Evolutionary conservation across 2,113 vertebrate species (phyloP).

Genomic region (Coracopsis vasa): DNA sequence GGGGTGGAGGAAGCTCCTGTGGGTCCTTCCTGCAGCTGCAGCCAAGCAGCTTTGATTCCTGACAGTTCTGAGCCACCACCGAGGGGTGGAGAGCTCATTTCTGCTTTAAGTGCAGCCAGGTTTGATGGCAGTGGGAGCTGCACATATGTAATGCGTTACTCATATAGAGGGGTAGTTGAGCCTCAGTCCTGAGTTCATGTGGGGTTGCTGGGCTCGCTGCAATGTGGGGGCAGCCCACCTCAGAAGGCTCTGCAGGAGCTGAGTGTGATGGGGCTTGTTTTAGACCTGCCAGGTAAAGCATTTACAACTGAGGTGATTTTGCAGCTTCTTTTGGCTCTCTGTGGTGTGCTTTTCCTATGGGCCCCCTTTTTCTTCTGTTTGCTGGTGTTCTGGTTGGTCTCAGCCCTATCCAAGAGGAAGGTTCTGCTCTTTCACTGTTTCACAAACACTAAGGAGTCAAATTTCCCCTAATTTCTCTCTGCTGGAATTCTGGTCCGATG

Average conservation of each 20-base stretch:
- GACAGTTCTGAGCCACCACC: background rate
- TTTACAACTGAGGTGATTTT: background rate
- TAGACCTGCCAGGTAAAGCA: fast-evolving
- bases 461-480: background rate
- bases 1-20: background rate
- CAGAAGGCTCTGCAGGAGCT: background rate
- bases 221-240: fast-evolving
- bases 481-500: background rate
- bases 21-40: background rate
- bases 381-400: background rate
- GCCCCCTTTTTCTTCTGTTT: background rate
- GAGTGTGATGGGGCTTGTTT: background rate
- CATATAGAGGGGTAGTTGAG: background rate
- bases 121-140: background rate
- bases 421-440: background rate
- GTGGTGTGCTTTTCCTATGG: background rate
- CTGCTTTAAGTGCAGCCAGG: background rate
- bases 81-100: background rate
- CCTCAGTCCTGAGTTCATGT: background rate
- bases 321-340: background rate
- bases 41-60: slow-evolving; percentile 7
- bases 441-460: background rate
- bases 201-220: background rate
- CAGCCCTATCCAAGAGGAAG: background rate
- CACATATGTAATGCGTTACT: fast-evolving